phyloP scores from a whole-genome alignment of 1,140 invertebrate species.

The Steinernema feltiae region DNA sequence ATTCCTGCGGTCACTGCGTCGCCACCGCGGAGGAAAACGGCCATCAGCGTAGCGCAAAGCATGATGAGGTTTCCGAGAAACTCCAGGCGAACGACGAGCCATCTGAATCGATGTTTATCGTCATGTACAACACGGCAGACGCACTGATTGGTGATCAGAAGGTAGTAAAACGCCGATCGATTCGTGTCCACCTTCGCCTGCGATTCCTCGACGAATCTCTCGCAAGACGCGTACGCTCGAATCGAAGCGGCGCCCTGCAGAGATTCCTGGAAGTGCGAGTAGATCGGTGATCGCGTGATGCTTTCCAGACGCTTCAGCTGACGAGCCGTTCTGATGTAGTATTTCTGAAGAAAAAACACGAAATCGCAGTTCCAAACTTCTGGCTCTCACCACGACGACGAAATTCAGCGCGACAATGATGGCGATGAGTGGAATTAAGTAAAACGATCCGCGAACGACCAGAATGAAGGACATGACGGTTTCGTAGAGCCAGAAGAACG shows the following conservation, averaged over 20 bases:
- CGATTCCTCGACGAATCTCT: neutral
- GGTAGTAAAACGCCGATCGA: neutral
- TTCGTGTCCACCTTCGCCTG: neutral
- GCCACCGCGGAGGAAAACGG: slow-evolving; percentile 43
- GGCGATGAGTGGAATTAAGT: slow-evolving; percentile 8
- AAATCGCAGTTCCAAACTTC: no score
- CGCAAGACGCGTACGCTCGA: slow-evolving; percentile 53
- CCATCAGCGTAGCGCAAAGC: slow-evolving; percentile 61
- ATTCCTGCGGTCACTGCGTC: slow-evolving; percentile 64
- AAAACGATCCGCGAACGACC: neutral
- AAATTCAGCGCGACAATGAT: slow-evolving; percentile 64
- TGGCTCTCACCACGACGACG: slow-evolving; percentile 36
- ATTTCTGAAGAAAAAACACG: slow-evolving; percentile 40
- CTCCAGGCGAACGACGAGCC: slow-evolving; percentile 61
- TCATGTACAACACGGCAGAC: neutral
- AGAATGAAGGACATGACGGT: neutral
- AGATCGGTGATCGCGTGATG: slow-evolving; percentile 60
- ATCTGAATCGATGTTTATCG: slow-evolving; percentile 40
- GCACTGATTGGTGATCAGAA: neutral
- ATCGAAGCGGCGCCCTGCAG: slow-evolving; percentile 59
- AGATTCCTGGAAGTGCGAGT: slow-evolving; percentile 61
- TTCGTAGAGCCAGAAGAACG: neutral
- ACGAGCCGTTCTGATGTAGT: slow-evolving; percentile 61
- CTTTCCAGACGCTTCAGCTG: slow-evolving; percentile 62
- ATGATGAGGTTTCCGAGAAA: slow-evolving; percentile 61